Conservation (phyloP, 1,140 invertebrate species). For the Melanaphis sacchari region DNA sequence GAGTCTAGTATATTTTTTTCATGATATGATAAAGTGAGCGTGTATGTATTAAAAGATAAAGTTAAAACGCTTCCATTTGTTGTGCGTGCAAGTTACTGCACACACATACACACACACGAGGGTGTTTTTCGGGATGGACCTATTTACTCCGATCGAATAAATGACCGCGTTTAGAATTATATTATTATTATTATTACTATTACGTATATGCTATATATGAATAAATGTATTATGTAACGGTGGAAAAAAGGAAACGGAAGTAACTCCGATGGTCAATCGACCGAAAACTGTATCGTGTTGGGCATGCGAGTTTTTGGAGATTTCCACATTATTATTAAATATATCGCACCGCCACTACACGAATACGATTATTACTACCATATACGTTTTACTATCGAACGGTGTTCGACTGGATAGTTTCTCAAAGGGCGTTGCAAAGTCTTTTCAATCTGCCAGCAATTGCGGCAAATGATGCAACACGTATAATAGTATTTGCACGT, state of each 20-base stretch:
- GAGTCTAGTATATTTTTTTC: neutral
- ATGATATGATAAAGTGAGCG: neutral
- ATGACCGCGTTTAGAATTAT: neutral
- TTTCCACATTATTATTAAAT: conserved; percentile 27
- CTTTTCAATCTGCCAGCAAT: neutral
- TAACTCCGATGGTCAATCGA: conserved; percentile 46
- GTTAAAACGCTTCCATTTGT: neutral
- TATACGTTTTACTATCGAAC: neutral
- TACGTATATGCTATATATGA: neutral
- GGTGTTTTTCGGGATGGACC: neutral
- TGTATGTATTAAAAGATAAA: neutral
- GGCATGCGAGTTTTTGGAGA: neutral
- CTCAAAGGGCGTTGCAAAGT: neutral
- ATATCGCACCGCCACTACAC: neutral
- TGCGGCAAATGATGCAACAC: neutral
- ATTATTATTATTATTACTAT: neutral
- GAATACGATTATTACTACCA: neutral
- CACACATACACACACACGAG: neutral
- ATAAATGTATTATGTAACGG: neutral
- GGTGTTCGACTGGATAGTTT: neutral
- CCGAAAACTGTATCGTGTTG: conserved; percentile 26
- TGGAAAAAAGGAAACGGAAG: neutral
- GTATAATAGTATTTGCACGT: neutral
- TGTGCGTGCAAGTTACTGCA: neutral
- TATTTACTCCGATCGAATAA: neutral